Evolutionary conservation across 1,140 invertebrate genomes (phyloP).

Genomic region (Linepithema humile): DNA sequence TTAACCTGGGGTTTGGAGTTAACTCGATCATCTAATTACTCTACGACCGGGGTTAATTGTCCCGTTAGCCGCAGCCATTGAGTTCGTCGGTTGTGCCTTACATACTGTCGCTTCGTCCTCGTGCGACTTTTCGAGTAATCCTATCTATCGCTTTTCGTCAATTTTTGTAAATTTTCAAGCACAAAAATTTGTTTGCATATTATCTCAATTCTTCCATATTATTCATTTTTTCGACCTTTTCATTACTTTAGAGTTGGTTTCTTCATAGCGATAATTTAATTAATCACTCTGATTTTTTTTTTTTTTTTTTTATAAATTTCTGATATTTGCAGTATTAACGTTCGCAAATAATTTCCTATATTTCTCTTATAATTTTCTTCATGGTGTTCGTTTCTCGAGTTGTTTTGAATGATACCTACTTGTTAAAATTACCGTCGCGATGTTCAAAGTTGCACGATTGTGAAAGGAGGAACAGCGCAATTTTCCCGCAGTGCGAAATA

Average conservation of each 20-base stretch:
- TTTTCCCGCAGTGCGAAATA: constrained; percentile 38
- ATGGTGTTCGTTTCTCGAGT: constrained; percentile 8
- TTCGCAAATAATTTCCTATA: not conserved
- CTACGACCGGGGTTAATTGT: constrained; percentile 80
- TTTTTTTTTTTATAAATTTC: not conserved
- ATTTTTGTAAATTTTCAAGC: not conserved
- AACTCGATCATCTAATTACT: constrained; percentile 82
- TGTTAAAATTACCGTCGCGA: constrained; percentile 46
- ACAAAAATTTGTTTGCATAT: not conserved
- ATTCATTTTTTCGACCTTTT: not conserved
- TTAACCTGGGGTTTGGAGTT: constrained; percentile 79
- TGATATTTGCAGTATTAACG: not conserved
- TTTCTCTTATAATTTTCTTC: not conserved
- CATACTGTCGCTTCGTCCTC: not conserved
- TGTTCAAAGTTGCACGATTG: constrained; percentile 48
- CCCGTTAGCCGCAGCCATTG: constrained; percentile 73
- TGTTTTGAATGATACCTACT: not conserved
- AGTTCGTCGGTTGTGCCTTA: constrained; percentile 19
- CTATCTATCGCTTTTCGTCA: not conserved
- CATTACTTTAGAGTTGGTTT: not conserved
- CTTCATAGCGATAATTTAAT: not conserved
- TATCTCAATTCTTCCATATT: not conserved
- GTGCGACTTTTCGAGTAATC: constrained; percentile 10
- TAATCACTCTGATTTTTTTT: too few relatives aligned
- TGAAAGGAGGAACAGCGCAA: constrained; percentile 44